Base-by-base conservation (phyloP, 2,888 invertebrate genomes). In the Zaprionus obscuricornis region DNA sequence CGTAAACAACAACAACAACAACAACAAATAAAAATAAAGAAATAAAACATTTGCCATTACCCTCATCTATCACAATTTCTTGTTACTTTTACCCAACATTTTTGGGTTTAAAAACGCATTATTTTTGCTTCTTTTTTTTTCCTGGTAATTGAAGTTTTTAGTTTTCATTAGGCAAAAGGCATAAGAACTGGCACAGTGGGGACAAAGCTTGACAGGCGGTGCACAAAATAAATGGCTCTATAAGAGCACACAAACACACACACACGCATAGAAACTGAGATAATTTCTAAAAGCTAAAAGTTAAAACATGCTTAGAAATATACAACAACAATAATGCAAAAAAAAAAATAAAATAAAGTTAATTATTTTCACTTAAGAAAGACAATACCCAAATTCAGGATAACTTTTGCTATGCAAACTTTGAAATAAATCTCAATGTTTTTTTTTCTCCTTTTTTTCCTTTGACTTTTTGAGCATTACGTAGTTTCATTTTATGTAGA, bases 21-120 rank as follows among this genome's bases (percentile, higher is more conserved):
- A 22, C 4, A 22, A 7, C 4, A 22, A 22, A 7, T 7, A 5
- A 22, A 22, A 22, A 22, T 5, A 7, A 5, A 4, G 7, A 22
- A 22, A 22, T 22, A 66, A 66, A 66, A 60, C 82, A 63, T 71
- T 46, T 64, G 46, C 76, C 62, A 51, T 63, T 69, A 86, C 87
- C 87, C 86, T 85, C 86, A 86, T 86, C 84, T 86, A 86, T 87
- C 86, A 87, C 85, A 78, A 84, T 78, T 79, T 75, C 69, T 77
- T 75, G 66, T 51, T 11, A 51, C 46, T 51, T 43, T 71, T 68
- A 46, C 40, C 65, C 56, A 58, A 79, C 77, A 79, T 58, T 83
- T 77, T 77, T 84, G 69, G 83, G 83, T 66, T 82, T 83, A 83
- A 85, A 81, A 82, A 78, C 85, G 77, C 68, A 75, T 72, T 81